Conservation (phyloP, 2,113 vertebrate species). For the Agelaius phoeniceus region DNA sequence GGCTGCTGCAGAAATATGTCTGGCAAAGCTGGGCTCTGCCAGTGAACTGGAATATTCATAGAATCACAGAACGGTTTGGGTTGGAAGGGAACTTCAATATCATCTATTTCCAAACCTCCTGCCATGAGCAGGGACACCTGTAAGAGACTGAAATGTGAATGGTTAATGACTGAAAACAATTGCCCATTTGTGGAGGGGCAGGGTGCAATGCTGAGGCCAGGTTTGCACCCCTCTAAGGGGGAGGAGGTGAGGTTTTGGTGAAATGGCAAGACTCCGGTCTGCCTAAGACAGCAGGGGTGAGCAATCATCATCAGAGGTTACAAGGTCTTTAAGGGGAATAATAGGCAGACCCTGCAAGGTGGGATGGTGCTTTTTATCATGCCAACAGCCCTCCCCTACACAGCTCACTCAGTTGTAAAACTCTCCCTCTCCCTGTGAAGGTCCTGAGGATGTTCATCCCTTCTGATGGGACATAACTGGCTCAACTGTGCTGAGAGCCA, state of each 20-base stretch:
- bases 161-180: background rate
- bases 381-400: background rate
- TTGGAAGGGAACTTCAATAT: background rate
- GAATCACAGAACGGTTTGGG: background rate
- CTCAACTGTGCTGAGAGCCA: background rate
- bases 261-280: background rate
- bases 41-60: background rate
- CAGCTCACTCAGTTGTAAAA: background rate
- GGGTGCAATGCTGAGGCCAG: background rate
- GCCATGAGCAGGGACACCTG: background rate
- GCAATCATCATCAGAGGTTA: background rate
- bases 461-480: background rate
- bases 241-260: background rate
- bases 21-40: background rate
- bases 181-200: background rate
- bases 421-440: background rate
- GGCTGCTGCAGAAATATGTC: background rate
- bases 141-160: background rate
- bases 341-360: background rate
- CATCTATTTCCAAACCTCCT: background rate
- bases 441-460: too few species aligned
- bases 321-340: background rate
- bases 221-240: accelerated
- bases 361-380: background rate
- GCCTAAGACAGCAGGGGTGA: background rate